Base-by-base conservation (phyloP, 2,113 vertebrate genomes). In the Gopherus flavomarginatus region DNA sequence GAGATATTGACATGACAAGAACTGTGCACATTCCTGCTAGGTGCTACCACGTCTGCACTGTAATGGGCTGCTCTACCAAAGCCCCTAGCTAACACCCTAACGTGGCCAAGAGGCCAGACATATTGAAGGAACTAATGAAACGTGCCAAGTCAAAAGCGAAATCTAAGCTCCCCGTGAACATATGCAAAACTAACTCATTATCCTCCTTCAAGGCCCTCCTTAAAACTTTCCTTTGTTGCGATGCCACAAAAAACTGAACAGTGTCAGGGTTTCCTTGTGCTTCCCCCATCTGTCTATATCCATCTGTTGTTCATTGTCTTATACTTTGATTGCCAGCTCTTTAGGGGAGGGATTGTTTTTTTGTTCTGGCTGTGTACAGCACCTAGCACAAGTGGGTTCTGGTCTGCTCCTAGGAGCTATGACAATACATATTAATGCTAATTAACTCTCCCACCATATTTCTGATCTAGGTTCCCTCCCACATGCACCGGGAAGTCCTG, bases 41-140 rank as follows among this genome's bases (percentile, higher is more conserved):
- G 75, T 75, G 50, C 75, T 19, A 85, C 79, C 31, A 8, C 11
- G 4, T 8, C 4, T 42, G 69, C 54, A 56, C 38, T 50, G 16
- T 17, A 22, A 44, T 21, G 52, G 52, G 62, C 62, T 38, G 12
- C 84, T 69, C 11, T 16, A 52, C 31, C 62, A 35, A 50, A 29
- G 42, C 49, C 22, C 29, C 26, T 9, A 27, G 42, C 10, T 47
- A 72, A 75, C n/a, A 75, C 17, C 38, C 72, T 11, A 47, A 0
- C 19, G 2, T 1, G 6, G 31, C 78, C 77, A 29, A 2, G 2
- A 52, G 11, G 27, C 54, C 0, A 1, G 3, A 8, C 75, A 52
- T 0, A 0, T 35, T 9, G 11, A 81, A 77, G 3, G 6, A 47
- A 14, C 22, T 0, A 0, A 59, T 0, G 11, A 75, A 80, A 65